Evolutionary conservation across 2,888 invertebrate genomes (phyloP), one percentile per base, ranked within the genome.

Genomic region (Sinopyrophorus schimmeli): DNA sequence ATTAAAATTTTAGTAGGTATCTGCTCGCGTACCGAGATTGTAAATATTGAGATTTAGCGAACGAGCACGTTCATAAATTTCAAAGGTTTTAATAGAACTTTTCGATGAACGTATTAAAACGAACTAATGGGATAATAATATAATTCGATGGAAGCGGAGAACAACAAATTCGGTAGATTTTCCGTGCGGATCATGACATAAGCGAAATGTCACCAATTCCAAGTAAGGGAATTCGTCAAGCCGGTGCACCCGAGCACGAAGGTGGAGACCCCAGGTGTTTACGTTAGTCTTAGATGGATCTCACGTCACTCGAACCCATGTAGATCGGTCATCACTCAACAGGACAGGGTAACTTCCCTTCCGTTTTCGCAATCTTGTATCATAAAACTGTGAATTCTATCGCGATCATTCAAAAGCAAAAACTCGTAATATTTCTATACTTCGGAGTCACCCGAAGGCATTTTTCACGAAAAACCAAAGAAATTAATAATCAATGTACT

Each of bases 121-220:
- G 2, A n/a, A 21, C 7, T 21, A 21, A 9, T n/a, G 21, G n/a
- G 9, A 21, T 21, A n/a, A 21, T 21, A 21, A n/a, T n/a, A n/a
- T n/a, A n/a, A n/a, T n/a, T n/a, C n/a, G n/a, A 21, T n/a, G 5
- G 21, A 9, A 21, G 21, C 2, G 5, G 21, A 21, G 24, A 24
- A 35, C 39, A 28, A 30, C 27, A 43, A 32, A 41, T 53, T 52
- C 41, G 47, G 47, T 47, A 42, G 50, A 55, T 57, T 58, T 46
- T 26, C 52, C 52, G 46, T 47, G 64, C 62, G 60, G 66, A 67
- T 65, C 58, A 63, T 57, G 58, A 63, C 65, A 60, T 67, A 67
- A 68, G 67, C 66, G 67, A 67, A 66, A 66, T 67, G 69, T 69
- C 69, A 67, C 64, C 66, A 63, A 63, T 55, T 56, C 60, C 67